Evolutionary conservation across 2,888 invertebrate genomes (phyloP).

Genomic region (Spodoptera picta): DNA sequence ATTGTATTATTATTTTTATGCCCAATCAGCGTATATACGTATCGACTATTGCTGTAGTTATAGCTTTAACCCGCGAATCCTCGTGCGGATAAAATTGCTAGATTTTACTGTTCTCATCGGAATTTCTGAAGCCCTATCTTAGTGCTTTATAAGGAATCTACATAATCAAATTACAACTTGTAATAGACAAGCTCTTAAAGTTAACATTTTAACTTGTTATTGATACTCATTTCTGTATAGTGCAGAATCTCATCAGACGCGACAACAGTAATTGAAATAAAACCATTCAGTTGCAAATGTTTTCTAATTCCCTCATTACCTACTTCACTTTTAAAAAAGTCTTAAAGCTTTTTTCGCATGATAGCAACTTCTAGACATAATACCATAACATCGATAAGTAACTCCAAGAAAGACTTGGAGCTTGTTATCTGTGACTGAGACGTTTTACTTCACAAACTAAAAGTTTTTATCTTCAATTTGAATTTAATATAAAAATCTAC

Average conservation of each 20-base stretch:
- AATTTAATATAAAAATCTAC: slow-evolving; percentile 51
- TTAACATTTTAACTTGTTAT: too few species aligned
- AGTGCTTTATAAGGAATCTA: too few species aligned
- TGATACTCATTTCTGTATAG: too few species aligned
- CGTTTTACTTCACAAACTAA: slow-evolving; percentile 44
- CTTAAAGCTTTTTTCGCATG: not conserved
- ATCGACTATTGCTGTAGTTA: slow-evolving; percentile 1
- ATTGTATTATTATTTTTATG: slow-evolving; percentile 23
- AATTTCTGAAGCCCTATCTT: too few species aligned
- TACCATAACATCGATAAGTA: slow-evolving; percentile 31
- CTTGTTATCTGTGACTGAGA: slow-evolving; percentile 45
- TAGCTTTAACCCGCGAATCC: too few species aligned
- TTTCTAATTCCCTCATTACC: not conserved
- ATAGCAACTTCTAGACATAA: slow-evolving; percentile 3
- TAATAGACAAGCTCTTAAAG: too few species aligned
- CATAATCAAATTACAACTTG: too few species aligned
- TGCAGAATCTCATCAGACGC: too few species aligned
- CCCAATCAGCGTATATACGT: slow-evolving; percentile 44
- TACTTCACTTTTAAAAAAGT: not conserved
- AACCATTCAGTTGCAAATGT: too few species aligned
- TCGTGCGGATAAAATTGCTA: too few species aligned
- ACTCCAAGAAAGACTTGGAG: slow-evolving; percentile 37
- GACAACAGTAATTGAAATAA: too few species aligned
- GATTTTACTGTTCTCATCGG: too few species aligned
- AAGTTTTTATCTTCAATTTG: slow-evolving; percentile 49